Evolutionary conservation across 2,888 invertebrate genomes (phyloP), one percentile per base, ranked within the genome.

Genomic region (Diarsia dahlii): DNA sequence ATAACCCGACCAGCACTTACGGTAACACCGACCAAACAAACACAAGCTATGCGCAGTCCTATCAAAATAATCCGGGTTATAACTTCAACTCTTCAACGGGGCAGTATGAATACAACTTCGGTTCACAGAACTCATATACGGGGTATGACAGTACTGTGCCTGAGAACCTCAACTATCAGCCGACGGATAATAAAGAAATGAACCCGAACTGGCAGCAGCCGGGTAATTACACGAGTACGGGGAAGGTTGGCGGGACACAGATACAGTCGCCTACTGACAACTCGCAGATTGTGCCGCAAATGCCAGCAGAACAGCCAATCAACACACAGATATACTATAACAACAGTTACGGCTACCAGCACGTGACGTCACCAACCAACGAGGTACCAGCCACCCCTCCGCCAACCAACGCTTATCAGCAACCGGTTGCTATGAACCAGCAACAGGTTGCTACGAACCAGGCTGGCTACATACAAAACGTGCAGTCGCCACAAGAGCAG

Each of bases 51-150:
- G 88, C 87, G 3, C 94, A 94, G 75, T 91, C 90, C 45, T 95
- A 93, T 80, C 96, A 97, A 87, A 97, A 96, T 73, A 97, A 97
- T 90, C 97, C 97, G 6, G 97, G 97, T 63, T 98, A 97, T 86
- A 95, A 96, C 12, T 97, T 92, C 84, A 97, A 97, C 88, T 84
- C 95, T 1, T 90, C 94, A 1, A 96, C 97, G 0, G 97, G 97
- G 0, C 92, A 89, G 64, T 97, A 97, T 84, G 97, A 97, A 18
- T 98, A 98, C 86, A 97, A 93, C 82, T 97, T 97, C 71, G 97
- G 97, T 0, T 97, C 97, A 76, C 97, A 97, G 88, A 96, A 96
- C 46, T 91, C 95, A 2, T 94, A 90, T 54, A 82, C 88, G 9
- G 82, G 78, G 6, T 92, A 92, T 66, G 90, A 87, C 28, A 90